phyloP scores from a whole-genome alignment of 2,888 invertebrate species.

The Theodoxus fluviatilis region DNA sequence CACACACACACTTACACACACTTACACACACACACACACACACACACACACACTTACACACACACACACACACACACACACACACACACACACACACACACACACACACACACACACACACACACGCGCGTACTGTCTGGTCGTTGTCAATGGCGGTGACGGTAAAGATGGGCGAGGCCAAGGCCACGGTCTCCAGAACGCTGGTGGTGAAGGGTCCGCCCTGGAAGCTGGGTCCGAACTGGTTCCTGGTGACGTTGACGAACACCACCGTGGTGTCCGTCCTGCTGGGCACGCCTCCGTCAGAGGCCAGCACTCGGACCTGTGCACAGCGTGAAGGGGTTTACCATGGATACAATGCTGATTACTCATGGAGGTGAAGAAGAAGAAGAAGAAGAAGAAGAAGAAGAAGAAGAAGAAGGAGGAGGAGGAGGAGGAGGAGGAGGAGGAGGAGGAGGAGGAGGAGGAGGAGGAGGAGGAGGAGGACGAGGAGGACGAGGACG shows the following conservation, averaged over 20 bases:
- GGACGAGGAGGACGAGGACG: too few relatives aligned
- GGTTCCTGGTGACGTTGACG: constrained; percentile 56
- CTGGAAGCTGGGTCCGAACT: constrained; percentile 45
- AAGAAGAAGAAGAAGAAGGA: too few relatives aligned
- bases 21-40: too few relatives aligned
- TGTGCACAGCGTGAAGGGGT: constrained; percentile 28
- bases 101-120: constrained; percentile 21
- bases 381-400: not conserved
- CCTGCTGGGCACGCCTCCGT: constrained; percentile 49
- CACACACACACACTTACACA: too few relatives aligned
- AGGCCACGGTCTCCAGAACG: constrained; percentile 40
- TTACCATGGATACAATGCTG: too few relatives aligned
- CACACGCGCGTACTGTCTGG: constrained; percentile 28
- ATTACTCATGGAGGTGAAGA: too few relatives aligned
- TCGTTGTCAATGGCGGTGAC: constrained; percentile 42
- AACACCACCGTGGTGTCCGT: constrained; percentile 46
- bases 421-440: too few relatives aligned
- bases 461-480: too few relatives aligned
- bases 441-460: too few relatives aligned
- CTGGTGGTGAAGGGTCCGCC: constrained; percentile 28
- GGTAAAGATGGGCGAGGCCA: constrained; percentile 36
- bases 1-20: too few relatives aligned
- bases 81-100: not conserved
- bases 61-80: too few relatives aligned
- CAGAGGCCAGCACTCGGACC: constrained; percentile 50